Base-by-base conservation (phyloP, 2,797 vertebrate genomes). In the Ctenochaetus hawaiiensis region DNA sequence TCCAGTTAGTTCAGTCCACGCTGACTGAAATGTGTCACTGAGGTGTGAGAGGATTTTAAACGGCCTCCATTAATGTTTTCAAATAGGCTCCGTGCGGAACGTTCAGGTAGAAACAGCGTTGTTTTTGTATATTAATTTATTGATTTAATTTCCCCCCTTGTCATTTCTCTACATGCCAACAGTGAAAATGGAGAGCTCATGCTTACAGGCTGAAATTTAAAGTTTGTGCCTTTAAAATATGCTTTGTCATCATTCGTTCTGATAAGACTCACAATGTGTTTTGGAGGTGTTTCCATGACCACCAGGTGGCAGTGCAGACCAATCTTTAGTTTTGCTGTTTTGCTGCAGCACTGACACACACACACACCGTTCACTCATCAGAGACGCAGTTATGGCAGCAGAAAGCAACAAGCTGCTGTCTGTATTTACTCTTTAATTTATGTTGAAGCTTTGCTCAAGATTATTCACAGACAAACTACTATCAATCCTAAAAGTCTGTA, bases 301-400 rank as follows among this genome's bases (percentile, higher is more conserved):
- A 93, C 71, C 68, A 91, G 94, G 78, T 70, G 91, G 90, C 83
- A 78, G 59, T 85, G 75, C 69, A 90, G 69, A 41, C 83, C 78
- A 47, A 11, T n/a, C 7, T 53, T 30, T 72, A 41, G 30, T 65
- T 30, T 43, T 34, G 5, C 14, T 6, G 8, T 62, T 10, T 2
- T 6, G 23, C 43, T 22, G 37, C 61, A 7, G 26, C 26, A 30
- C 26, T 30, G 1, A 57, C 26, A 43, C 26, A 8, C 44, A n/a
- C n/a, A n/a, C n/a, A n/a, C n/a, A n/a, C 9, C 17, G 8, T 66
- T 67, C 65, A 74, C 7, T 12, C 20, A 3, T 17, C 37, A 53
- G 5, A 44, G 56, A 47, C 63, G n/a, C 5, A 4, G 22, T 8
- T 39, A 45, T 58, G 10, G 5, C 44, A 51, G 54, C 17, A 54